A percentile compares a stretch with the other conserved stretches of the same genome.
Conservation (phyloP, 2,888 invertebrate species). For the Leuctra nigra region DNA sequence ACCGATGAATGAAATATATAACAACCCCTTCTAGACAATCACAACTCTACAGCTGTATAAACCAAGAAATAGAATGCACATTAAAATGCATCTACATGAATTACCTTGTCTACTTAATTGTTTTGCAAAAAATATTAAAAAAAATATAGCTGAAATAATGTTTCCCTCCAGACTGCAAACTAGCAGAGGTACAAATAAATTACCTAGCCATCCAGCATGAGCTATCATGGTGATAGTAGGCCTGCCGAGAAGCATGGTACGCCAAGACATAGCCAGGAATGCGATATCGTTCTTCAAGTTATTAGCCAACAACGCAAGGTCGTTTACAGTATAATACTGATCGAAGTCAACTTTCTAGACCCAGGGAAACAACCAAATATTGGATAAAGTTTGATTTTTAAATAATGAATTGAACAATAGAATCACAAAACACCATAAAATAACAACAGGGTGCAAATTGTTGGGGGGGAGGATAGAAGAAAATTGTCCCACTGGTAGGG, state of each 20-base stretch:
- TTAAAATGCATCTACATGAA: too few species aligned
- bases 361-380: slow-evolving; percentile 33
- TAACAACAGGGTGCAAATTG: too few species aligned
- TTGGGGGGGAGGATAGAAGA: too few species aligned
- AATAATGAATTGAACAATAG: background rate
- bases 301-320: slow-evolving; percentile 90
- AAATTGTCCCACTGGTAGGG: too few species aligned
- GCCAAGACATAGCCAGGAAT: slow-evolving; percentile 95
- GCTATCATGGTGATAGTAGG: slow-evolving; percentile 89
- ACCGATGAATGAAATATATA: too few species aligned
- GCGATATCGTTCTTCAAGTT: slow-evolving; percentile 90
- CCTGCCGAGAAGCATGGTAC: slow-evolving; percentile 91
- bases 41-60: too few species aligned
- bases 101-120: too few species aligned
- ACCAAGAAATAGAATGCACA: too few species aligned
- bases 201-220: slow-evolving; percentile 80
- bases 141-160: background rate
- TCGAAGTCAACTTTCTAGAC: slow-evolving; percentile 82
- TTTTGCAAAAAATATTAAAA: too few species aligned
- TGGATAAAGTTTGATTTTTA: background rate
- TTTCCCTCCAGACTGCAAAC: background rate
- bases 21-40: too few species aligned
- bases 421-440: too few species aligned
- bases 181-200: slow-evolving; percentile 33
- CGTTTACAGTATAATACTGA: slow-evolving; percentile 95